Percentiles rank a stretch among this genome's conserved stretches.
Evolutionary conservation across 2,888 invertebrate genomes (phyloP).

Genomic region (Cheilosia urbana): DNA sequence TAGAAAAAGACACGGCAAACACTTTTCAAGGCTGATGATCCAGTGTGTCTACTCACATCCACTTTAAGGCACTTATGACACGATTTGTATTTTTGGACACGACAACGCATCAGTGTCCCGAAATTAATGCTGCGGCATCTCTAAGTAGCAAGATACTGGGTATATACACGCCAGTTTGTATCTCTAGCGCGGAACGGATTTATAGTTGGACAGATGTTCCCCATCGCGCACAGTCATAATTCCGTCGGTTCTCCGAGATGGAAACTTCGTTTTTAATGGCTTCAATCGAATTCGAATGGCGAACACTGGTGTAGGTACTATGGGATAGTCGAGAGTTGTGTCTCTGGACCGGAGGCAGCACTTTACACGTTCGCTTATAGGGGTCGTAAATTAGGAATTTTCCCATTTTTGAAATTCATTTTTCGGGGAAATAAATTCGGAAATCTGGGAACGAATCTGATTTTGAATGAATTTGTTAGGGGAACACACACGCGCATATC

Average conservation of each 20-base stretch:
- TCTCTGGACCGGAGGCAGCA: constrained; percentile 11
- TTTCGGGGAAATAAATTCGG: constrained; percentile 55
- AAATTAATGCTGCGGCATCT: constrained; percentile 56
- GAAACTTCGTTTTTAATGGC: constrained; percentile 61
- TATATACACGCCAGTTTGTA: background rate
- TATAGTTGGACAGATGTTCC: constrained; percentile 72
- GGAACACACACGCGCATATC: constrained; percentile 1
- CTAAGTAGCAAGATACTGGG: constrained; percentile 48
- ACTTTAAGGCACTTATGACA: constrained; percentile 50
- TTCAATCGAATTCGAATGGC: constrained; percentile 43
- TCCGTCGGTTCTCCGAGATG: constrained; percentile 43
- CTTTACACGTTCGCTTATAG: constrained; percentile 45
- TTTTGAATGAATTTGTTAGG: constrained; percentile 53
- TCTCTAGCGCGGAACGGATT: constrained; percentile 63
- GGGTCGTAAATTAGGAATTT: constrained; percentile 68
- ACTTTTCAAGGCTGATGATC: constrained; percentile 68
- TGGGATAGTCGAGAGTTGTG: constrained; percentile 7
- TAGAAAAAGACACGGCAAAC: constrained; percentile 46
- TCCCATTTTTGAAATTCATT: constrained; percentile 65
- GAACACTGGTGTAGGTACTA: constrained; percentile 22
- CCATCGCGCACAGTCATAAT: constrained; percentile 66
- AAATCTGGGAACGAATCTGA: constrained; percentile 59
- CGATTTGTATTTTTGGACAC: constrained; percentile 69
- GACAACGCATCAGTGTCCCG: constrained; percentile 34
- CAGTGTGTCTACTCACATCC: background rate